Conservation (phyloP, 2,888 invertebrate species). For the Thymelicus lineola region DNA sequence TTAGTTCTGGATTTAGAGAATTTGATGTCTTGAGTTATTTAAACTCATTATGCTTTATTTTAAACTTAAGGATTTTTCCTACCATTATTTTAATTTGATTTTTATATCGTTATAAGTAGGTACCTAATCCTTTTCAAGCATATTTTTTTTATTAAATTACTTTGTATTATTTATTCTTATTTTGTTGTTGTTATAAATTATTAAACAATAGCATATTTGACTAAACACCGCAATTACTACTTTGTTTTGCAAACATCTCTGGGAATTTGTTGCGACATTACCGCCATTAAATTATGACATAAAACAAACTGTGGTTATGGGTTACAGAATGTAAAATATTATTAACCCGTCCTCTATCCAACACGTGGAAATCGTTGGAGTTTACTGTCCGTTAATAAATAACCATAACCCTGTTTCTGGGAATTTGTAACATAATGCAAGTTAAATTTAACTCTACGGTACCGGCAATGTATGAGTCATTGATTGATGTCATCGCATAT, state of each 20-base stretch:
- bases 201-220: no score
- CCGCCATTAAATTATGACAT: slow-evolving; percentile 19
- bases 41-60: no score
- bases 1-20: background rate
- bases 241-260: slow-evolving; percentile 8
- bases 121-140: no score
- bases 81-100: no score
- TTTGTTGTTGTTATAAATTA: no score
- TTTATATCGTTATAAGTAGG: no score
- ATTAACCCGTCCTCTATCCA: slow-evolving; percentile 48
- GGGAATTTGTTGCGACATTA: slow-evolving; percentile 9
- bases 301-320: slow-evolving; percentile 26
- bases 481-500: slow-evolving; percentile 38
- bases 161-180: no score
- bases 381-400: slow-evolving; percentile 66
- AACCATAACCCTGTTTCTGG: slow-evolving; percentile 53
- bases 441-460: slow-evolving; percentile 55
- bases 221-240: background rate
- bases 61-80: no score
- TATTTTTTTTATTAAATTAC: no score
- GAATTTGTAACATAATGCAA: slow-evolving; percentile 52
- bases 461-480: slow-evolving; percentile 24
- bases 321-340: slow-evolving; percentile 54
- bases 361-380: slow-evolving; percentile 56
- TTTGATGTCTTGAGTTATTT: background rate